Conservation (phyloP, 92 coral and sea anemone genomes). For the Epizoanthus stellaris region DNA sequence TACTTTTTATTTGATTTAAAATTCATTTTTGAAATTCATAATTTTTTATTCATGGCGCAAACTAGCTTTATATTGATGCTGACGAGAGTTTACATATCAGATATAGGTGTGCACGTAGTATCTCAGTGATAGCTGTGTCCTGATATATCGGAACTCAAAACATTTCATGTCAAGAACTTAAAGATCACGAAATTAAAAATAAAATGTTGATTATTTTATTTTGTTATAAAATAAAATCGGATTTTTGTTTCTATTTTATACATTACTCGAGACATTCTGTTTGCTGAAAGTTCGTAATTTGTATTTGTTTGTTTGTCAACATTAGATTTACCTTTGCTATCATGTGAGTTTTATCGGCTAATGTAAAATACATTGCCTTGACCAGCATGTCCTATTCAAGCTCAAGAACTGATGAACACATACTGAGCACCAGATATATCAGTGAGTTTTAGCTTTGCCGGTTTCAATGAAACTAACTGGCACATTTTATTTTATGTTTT, state of each 20-base stretch:
- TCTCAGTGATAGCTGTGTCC: not conserved
- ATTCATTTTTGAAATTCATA: no score
- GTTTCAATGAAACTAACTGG: not conserved
- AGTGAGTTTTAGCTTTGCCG: not conserved
- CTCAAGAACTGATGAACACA: not conserved
- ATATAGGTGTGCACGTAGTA: no score
- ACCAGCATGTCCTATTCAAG: not conserved
- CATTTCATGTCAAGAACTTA: slow-evolving; percentile 8
- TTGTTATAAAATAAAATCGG: no score
- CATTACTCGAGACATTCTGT: not conserved
- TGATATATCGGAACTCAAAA: not conserved
- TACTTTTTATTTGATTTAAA: no score
- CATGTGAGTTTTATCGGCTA: not conserved
- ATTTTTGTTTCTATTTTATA: not conserved
- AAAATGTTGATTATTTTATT: not conserved
- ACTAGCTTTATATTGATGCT: no score
- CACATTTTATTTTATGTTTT: not conserved
- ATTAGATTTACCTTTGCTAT: no score
- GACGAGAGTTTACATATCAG: no score
- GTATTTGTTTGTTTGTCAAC: not conserved
- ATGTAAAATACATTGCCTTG: not conserved
- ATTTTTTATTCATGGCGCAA: no score
- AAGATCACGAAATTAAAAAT: slow-evolving; percentile 17
- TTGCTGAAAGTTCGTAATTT: not conserved
- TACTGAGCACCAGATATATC: not conserved